These are phyloP conservation scores for Girardinus metallicus DNA, from an alignment of 2,797 vertebrate genomes.

Conservation along the genomic window DNA sequence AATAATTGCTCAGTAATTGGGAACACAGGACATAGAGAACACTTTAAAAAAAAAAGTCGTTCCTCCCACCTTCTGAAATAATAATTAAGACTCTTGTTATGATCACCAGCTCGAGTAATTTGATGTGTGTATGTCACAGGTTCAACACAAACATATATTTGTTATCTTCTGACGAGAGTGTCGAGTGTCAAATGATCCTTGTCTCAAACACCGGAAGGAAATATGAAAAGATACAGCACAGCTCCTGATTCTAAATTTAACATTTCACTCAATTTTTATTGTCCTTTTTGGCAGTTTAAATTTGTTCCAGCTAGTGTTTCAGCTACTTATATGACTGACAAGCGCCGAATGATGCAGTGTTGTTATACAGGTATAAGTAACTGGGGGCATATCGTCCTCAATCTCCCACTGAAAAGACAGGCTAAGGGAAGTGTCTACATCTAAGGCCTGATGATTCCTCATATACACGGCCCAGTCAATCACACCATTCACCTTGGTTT, in stretches of 20 bases:
- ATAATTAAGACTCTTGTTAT: conserved; percentile 37
- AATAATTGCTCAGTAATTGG: conserved; percentile 19
- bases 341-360: conserved; percentile 70
- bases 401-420: conserved; percentile 47
- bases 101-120: conserved; percentile 27
- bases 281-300: conserved; percentile 49
- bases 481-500: conserved; percentile 71
- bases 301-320: conserved; percentile 58
- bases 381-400: conserved; percentile 46
- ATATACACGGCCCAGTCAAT: conserved; percentile 60
- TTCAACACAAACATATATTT: conserved; percentile 17
- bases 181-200: conserved; percentile 17
- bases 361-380: conserved; percentile 64
- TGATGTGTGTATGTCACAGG: conserved; percentile 10
- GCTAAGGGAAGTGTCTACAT: conserved; percentile 63
- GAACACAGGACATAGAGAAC: conserved; percentile 27
- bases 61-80: conserved; percentile 19
- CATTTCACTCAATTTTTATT: conserved; percentile 38
- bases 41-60: conserved; percentile 21
- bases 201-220: conserved; percentile 9
- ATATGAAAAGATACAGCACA: conserved; percentile 10
- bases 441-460: conserved; percentile 60
- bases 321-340: conserved; percentile 65
- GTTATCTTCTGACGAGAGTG: conserved; percentile 9
- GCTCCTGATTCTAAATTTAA: conserved; percentile 38